Base-by-base conservation (phyloP, 2,888 invertebrate species). In the Quadroppia sp. region DNA sequence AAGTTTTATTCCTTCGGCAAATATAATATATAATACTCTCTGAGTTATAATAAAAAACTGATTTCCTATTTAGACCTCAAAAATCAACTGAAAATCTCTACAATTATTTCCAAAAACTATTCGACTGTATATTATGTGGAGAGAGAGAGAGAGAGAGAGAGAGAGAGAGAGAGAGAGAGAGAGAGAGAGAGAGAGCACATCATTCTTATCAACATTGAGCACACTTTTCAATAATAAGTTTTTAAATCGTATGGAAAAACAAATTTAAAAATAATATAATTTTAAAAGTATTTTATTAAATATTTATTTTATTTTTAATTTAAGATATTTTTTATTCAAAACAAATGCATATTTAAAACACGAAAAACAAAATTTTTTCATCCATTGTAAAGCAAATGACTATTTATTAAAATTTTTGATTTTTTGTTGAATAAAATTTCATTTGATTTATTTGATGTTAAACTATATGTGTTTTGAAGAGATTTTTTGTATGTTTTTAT, bases 121-220 rank as follows among this genome's bases (percentile, higher is more conserved):
- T n/a, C n/a, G n/a, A n/a, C n/a, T n/a, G n/a, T n/a, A n/a, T n/a
- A n/a, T n/a, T n/a, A n/a, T 32, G 28, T 36, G 32, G 32, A 61
- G 20, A 17, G 17, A 28, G 28, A 61, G 32, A n/a, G 28, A 9
- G 15, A 25, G 53, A 53, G 20, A 23, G 25, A 53, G 25, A n/a
- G n/a, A n/a, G n/a, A n/a, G n/a, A n/a, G n/a, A n/a, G n/a, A n/a
- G n/a, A n/a, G n/a, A n/a, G n/a, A n/a, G n/a, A n/a, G n/a, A n/a
- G n/a, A n/a, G n/a, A n/a, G n/a, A n/a, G n/a, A n/a, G n/a, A n/a
- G n/a, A n/a, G n/a, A n/a, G n/a, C n/a, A n/a, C n/a, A n/a, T n/a
- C 61, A 32, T 36, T 61, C 61, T 61, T 61, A 61, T 61, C 61
- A 61, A 61, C n/a, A 13, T 9, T 32, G 11, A 61, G 61, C 61